Percentiles rank a stretch among this genome's conserved stretches.
phyloP scores from a whole-genome alignment of 2,113 vertebrate species.

The Pachypanchax playfairii region DNA sequence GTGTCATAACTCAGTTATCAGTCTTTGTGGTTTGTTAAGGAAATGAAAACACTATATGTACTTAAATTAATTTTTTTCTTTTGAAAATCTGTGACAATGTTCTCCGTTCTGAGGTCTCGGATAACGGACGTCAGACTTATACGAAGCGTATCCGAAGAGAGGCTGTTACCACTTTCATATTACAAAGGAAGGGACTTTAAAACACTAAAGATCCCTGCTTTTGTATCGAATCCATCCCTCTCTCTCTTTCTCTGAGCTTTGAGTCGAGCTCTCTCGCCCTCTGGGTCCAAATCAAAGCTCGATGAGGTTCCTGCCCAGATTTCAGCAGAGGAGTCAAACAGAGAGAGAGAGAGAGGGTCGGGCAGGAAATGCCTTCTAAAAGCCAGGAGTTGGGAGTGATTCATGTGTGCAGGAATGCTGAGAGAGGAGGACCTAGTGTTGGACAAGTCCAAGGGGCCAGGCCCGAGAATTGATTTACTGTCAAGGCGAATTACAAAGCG shows the following conservation, averaged over 20 bases:
- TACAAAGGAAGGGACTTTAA: conserved; percentile 59
- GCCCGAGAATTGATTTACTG: conserved; percentile 97
- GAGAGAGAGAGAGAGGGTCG: conserved; percentile 78
- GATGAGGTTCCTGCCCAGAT: conserved; percentile 86
- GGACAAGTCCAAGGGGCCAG: conserved; percentile 87
- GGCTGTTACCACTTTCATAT: conserved; percentile 62
- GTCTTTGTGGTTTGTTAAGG: conserved; percentile 41
- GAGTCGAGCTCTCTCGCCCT: conserved; percentile 64
- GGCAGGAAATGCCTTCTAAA: conserved; percentile 97
- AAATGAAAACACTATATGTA: conserved; percentile 42
- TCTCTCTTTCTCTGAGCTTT: conserved; percentile 22
- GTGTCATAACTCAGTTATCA: conserved; percentile 30
- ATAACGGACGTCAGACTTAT: conserved; percentile 63
- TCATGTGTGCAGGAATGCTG: conserved; percentile 92
- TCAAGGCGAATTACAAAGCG: conserved; percentile 91
- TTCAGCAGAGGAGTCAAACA: conserved; percentile 79
- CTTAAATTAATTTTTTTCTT: conserved; percentile 13
- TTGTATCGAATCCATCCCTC: conserved; percentile 45
- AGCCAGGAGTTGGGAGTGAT: conserved; percentile 96
- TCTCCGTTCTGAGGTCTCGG: conserved; percentile 57
- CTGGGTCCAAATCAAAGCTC: conserved; percentile 86
- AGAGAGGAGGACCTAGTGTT: conserved; percentile 78
- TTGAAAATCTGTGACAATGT: conserved; percentile 55
- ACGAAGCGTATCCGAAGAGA: conserved; percentile 71
- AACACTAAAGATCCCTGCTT: conserved; percentile 62